Conservation (phyloP, 2,113 vertebrate species). For the Scatophagus argus region DNA sequence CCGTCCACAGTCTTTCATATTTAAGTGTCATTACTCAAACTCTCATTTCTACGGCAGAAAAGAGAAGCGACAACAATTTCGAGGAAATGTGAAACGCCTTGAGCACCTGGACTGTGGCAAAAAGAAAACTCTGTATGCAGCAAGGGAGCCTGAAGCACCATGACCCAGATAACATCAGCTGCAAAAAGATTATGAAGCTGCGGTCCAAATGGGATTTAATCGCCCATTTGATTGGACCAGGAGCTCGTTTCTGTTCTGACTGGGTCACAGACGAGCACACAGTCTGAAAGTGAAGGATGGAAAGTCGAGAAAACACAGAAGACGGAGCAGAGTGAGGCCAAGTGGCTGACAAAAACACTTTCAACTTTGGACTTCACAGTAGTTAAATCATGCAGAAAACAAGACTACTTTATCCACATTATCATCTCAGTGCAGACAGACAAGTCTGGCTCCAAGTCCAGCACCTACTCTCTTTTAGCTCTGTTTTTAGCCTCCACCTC, state of each 20-base stretch:
- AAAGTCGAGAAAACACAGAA: too few relatives aligned
- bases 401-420: too few relatives aligned
- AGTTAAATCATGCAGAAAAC: too few relatives aligned
- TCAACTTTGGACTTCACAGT: too few relatives aligned
- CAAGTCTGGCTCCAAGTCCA: too few relatives aligned
- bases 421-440: too few relatives aligned
- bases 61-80: not conserved
- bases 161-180: slow-evolving; percentile 49
- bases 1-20: not conserved
- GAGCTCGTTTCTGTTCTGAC: slow-evolving; percentile 23
- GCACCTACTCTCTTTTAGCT: too few relatives aligned
- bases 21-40: not conserved
- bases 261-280: not conserved
- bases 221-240: slow-evolving; percentile 45
- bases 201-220: slow-evolving; percentile 47
- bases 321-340: too few relatives aligned
- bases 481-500: too few relatives aligned
- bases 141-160: slow-evolving; percentile 23
- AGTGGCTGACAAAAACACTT: too few relatives aligned
- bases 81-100: not conserved
- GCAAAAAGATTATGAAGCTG: slow-evolving; percentile 43
- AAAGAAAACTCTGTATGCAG: slow-evolving; percentile 30
- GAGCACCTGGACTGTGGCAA: not conserved
- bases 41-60: not conserved
- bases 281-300: not conserved